A percentile compares a stretch with the other conserved stretches of the same genome.
phyloP scores from a whole-genome alignment of 2,888 invertebrate genomes.

The Coenonympha glycerion region DNA sequence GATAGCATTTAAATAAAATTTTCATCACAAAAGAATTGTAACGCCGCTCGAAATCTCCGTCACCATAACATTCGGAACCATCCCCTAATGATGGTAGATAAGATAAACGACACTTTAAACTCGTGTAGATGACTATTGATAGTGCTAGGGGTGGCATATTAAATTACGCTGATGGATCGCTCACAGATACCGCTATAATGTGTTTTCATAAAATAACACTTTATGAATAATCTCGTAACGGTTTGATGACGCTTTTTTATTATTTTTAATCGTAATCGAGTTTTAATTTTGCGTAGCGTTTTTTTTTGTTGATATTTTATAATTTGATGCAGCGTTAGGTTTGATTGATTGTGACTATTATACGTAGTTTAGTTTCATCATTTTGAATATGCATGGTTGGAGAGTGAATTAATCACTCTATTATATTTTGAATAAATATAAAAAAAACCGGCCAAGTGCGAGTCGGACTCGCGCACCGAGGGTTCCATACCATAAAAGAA shows the following conservation, averaged over 20 bases:
- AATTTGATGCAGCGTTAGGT: neutral
- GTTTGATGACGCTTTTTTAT: constrained; percentile 28
- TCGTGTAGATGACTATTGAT: constrained; percentile 53
- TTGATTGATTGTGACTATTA: constrained; percentile 21
- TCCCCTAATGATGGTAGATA: constrained; percentile 52
- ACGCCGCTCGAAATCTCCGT: neutral
- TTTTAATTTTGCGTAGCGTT: constrained; percentile 33
- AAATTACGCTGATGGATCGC: constrained; percentile 70
- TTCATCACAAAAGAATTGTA: constrained; percentile 6
- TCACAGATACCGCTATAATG: constrained; percentile 70
- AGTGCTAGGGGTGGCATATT: constrained; percentile 49
- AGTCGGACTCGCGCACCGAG: too few species aligned
- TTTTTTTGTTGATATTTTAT: constrained; percentile 10
- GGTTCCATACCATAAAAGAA: too few species aligned
- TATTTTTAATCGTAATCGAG: constrained; percentile 32
- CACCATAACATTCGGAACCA: constrained; percentile 14
- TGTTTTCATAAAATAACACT: constrained; percentile 66
- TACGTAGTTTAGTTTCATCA: neutral
- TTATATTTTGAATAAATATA: neutral
- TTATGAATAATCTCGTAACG: constrained; percentile 44
- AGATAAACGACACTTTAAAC: constrained; percentile 61
- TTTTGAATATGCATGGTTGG: constrained; percentile 7
- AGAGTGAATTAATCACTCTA: neutral
- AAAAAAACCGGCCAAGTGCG: too few species aligned
- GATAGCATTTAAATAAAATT: constrained; percentile 4